Percentiles rank a stretch among this genome's conserved stretches.
phyloP scores from a whole-genome alignment of 2,888 invertebrate species.

The Megalurothrips usitatus region DNA sequence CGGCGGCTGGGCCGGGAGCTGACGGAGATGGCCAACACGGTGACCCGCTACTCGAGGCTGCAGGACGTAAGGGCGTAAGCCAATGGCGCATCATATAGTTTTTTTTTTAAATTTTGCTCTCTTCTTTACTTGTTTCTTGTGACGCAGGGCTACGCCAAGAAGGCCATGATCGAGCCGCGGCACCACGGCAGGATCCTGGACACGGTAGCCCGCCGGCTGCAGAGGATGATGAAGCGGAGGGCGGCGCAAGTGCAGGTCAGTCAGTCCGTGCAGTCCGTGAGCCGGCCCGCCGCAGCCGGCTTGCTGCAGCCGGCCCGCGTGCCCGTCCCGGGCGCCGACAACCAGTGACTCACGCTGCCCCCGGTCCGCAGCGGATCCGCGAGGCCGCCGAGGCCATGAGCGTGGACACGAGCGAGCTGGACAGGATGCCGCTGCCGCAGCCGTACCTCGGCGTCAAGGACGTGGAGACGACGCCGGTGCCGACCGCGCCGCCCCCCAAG shows the following conservation, averaged over 20 bases:
- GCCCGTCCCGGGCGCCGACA: no score
- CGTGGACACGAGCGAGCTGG: neutral
- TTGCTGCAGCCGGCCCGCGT: no score
- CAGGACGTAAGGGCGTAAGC: neutral
- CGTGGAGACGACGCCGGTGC: neutral
- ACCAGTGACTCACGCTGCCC: no score
- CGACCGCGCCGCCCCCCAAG: neutral
- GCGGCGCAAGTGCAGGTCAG: neutral
- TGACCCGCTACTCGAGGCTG: neutral
- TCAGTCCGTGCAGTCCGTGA: neutral
- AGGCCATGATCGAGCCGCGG: neutral
- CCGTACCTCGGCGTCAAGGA: conserved; percentile 4
- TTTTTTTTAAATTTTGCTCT: no score
- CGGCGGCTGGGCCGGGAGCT: neutral
- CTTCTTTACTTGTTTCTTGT: no score
- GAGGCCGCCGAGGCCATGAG: neutral
- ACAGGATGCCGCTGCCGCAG: neutral
- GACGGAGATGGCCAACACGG: neutral
- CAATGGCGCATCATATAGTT: no score
- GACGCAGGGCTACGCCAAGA: neutral
- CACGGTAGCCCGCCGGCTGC: neutral
- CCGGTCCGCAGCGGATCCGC: neutral
- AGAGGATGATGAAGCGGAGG: neutral
- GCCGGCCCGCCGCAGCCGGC: neutral
- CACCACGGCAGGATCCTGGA: neutral